Conservation (phyloP, 2,888 invertebrate species). For the Catocala sponsa region DNA sequence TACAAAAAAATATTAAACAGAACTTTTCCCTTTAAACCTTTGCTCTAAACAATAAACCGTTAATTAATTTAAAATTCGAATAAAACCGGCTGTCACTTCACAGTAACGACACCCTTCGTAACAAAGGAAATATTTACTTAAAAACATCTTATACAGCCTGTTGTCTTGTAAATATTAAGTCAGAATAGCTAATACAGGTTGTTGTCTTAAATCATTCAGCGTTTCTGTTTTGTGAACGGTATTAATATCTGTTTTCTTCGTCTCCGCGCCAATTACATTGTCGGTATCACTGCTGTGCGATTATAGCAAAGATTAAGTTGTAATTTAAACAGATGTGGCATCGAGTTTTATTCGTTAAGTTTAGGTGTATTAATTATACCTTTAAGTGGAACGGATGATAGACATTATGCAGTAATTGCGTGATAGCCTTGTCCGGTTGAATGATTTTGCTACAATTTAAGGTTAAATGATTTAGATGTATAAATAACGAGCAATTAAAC, state of each 20-base stretch:
- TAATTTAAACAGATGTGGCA: slow-evolving; percentile 39
- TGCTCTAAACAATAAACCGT: background rate
- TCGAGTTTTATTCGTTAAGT: background rate
- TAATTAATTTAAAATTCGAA: slow-evolving; percentile 7
- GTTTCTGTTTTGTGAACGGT: slow-evolving; percentile 61
- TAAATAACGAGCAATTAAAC: too few species aligned
- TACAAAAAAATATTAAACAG: background rate
- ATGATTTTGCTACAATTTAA: background rate
- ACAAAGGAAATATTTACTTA: slow-evolving; percentile 65
- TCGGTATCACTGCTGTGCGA: slow-evolving; percentile 79
- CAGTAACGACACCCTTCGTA: slow-evolving; percentile 56
- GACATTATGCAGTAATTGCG: background rate
- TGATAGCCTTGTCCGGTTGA: background rate
- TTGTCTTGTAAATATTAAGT: slow-evolving; percentile 64
- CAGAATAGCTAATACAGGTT: slow-evolving; percentile 54
- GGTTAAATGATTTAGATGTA: too few species aligned
- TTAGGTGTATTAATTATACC: too few species aligned
- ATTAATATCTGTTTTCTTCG: slow-evolving; percentile 85
- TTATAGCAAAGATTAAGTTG: slow-evolving; percentile 61
- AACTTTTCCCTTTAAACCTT: too few species aligned
- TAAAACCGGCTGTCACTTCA: slow-evolving; percentile 46
- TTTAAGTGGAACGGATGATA: too few species aligned
- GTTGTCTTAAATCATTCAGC: slow-evolving; percentile 68
- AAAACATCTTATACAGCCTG: slow-evolving; percentile 56
- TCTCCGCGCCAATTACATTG: slow-evolving; percentile 79